Conservation (phyloP, 2,797 vertebrate species). For the Peromyscus aztecus region DNA sequence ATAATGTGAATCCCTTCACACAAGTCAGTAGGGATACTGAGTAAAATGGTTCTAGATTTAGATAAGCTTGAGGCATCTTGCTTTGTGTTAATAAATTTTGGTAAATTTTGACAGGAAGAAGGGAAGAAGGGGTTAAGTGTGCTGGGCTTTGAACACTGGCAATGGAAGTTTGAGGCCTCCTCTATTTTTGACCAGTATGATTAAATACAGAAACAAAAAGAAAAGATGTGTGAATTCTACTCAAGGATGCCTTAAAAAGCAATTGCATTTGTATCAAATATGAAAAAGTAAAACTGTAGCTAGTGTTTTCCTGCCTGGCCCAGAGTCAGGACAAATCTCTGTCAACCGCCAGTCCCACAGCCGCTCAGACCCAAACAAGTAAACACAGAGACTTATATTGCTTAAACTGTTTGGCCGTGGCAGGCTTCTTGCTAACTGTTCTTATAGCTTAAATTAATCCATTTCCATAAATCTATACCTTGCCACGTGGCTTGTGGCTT, state of each 20-base stretch:
- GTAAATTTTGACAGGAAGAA: background rate
- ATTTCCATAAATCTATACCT: too few species aligned
- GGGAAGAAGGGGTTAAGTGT: background rate
- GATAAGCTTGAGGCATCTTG: background rate
- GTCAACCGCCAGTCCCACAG: too few species aligned
- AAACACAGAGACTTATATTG: too few species aligned
- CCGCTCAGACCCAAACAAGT: too few species aligned
- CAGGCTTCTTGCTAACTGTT: too few species aligned
- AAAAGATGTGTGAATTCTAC: conserved; percentile 15
- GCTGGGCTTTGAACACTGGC: conserved; percentile 23
- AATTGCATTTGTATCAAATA: background rate
- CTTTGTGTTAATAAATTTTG: background rate
- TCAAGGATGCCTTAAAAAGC: background rate
- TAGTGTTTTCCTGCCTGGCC: too few species aligned
- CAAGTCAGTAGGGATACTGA: conserved; percentile 8
- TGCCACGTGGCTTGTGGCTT: too few species aligned
- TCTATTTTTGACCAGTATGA: background rate
- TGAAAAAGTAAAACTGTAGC: background rate
- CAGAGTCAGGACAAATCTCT: too few species aligned
- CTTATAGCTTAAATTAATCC: too few species aligned
- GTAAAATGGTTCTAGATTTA: conserved; percentile 21
- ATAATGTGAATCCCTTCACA: conserved; percentile 37
- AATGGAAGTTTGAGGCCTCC: background rate
- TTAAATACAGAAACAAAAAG: background rate
- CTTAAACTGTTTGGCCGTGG: too few species aligned